phyloP scores from a whole-genome alignment of 2,797 vertebrate species.

The Hypotaenidia okinawae region DNA sequence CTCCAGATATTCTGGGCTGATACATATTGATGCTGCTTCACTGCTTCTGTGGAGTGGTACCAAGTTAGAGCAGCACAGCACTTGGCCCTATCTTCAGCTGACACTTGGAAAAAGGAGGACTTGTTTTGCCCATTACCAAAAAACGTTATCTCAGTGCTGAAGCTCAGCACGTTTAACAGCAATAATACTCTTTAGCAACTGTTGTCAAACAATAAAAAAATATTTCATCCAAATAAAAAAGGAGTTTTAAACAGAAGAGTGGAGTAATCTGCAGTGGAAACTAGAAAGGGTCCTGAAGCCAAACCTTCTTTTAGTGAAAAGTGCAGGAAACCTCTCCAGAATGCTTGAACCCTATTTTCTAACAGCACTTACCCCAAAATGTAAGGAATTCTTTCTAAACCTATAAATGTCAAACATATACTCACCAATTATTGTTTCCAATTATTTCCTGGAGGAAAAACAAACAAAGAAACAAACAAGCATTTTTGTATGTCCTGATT shows the following conservation, averaged over 20 bases:
- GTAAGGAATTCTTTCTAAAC: not conserved
- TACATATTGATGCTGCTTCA: not conserved
- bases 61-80: not conserved
- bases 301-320: not conserved
- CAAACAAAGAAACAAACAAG: not conserved
- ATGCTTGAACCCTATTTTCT: not conserved
- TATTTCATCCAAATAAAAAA: not conserved
- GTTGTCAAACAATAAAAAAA: not conserved
- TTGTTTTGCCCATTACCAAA: not conserved
- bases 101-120: not conserved
- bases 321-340: not conserved
- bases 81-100: not conserved
- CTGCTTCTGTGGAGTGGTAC: not conserved
- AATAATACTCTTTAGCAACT: not conserved
- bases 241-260: not conserved
- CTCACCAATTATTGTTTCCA: slow-evolving; percentile 11
- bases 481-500: not conserved
- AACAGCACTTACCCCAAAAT: not conserved
- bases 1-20: not conserved
- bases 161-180: slow-evolving; percentile 2
- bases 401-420: not conserved
- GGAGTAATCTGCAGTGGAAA: not conserved
- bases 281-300: not conserved
- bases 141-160: not conserved
- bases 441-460: not conserved